phyloP scores from a whole-genome alignment of 1,140 invertebrate genomes.

The Tribolium castaneum region DNA sequence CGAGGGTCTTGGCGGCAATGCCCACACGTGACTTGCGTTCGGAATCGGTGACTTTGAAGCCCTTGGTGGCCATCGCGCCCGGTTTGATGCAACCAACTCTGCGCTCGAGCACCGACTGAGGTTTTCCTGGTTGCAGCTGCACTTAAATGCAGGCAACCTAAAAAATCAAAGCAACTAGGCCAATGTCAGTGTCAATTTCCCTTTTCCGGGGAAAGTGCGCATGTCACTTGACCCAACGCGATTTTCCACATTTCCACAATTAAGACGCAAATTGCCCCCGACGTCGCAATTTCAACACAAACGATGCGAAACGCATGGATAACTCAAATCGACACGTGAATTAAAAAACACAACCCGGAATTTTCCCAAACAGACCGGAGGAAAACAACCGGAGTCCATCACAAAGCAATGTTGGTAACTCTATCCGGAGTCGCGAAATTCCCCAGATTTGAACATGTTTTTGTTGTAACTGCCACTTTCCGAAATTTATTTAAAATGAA shows the following conservation, averaged over 20 bases:
- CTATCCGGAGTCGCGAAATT: no score
- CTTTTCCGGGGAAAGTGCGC: conserved; percentile 44
- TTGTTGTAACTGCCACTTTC: neutral
- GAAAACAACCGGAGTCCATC: no score
- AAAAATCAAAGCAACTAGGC: conserved; percentile 48
- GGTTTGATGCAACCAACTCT: conserved; percentile 25
- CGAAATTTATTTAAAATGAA: conserved; percentile 42
- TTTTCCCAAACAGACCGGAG: no score
- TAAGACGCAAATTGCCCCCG: neutral
- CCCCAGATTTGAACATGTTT: neutral
- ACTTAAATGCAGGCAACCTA: conserved; percentile 44
- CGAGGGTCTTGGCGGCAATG: conserved; percentile 61
- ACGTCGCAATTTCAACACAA: neutral
- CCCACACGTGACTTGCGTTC: conserved; percentile 61
- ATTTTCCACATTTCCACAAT: neutral
- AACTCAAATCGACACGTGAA: no score
- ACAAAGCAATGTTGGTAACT: neutral
- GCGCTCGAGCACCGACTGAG: conserved; percentile 8
- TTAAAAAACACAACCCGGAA: no score
- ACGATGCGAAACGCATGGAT: neutral
- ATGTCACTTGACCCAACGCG: neutral
- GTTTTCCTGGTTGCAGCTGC: conserved; percentile 35
- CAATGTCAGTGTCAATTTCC: conserved; percentile 58
- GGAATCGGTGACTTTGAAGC: conserved; percentile 63
- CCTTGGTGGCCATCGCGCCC: conserved; percentile 47